Base-by-base conservation (phyloP, 2,797 vertebrate genomes). In the Pangasius larnaudii region DNA sequence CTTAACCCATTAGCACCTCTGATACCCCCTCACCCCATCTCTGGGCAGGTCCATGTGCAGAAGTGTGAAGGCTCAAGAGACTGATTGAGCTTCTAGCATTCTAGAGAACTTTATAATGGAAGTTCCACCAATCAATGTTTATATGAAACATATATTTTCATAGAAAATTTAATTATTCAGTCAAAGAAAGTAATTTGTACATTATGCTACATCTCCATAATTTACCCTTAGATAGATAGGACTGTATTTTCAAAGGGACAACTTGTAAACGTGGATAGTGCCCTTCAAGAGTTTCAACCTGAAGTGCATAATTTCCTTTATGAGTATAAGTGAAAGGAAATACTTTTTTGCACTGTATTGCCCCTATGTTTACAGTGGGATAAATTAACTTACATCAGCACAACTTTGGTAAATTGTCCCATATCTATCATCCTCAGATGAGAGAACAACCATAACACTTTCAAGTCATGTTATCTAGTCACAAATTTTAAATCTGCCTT, bases 1-100 rank as follows among this genome's bases (percentile, higher is more conserved):
- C 89, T 91, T 93, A 93, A 90, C 90, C 93, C 92, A 93, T 95
- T 95, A 92, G 93, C 93, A 93, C 94, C 91, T 90, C 83, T 84
- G 87, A 88, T 61, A 87, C 71, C 87, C 84, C 86, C 59, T 61
- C 78, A 86, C 39, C 74, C 16, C 67, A 77, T 71, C 61, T 90
- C 87, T 84, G 94, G 93, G 92, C 92, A 94, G 91, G 94, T 94
- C 91, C 93, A 91, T 85, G 67, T 90, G 87, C 91, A 92, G 94
- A 94, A 94, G 53, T 74, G 65, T 63, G 65, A 88, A 58, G 42
- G 16, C 14, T 82, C 24, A n/a, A 72, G 83, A 80, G 63, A 71
- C 1, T 39, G 58, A 75, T 16, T 27, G 27, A 46, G 53, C 36
- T 85, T 77, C 42, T 46, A 36, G 74, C 61, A 65, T 77, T 65